Evolutionary conservation across 1,140 invertebrate species (phyloP), one percentile per base, ranked within the genome.

Genomic region (Drosophila ficusphila): DNA sequence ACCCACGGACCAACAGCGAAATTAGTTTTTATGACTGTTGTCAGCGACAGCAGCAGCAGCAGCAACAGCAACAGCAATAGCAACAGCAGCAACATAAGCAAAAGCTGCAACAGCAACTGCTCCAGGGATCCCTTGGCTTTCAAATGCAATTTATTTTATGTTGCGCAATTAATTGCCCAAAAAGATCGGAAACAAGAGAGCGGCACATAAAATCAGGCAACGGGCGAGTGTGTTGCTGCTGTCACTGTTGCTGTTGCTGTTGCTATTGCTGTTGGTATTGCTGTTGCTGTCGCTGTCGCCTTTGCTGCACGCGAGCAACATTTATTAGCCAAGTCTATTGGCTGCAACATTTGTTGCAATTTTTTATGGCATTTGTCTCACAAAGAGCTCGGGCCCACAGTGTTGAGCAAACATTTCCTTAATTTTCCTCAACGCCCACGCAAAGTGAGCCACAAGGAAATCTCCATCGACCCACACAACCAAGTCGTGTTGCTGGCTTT

Each of bases 71-170:
- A 47, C 36, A 67, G 52, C 47, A 36, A 16, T 9, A 49, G 19
- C 25, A 4, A 27, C 41, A 34, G n/a, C 68, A 56, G 25, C 65
- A 36, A 52, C 36, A 65, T n/a, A 9, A 19, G 52, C 47, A 9
- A 19, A 9, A 52, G 29, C 34, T 5, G 31, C 62, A 67, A 36
- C 67, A 49, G 27, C 33, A 41, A 48, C 31, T 49, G 51, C 65
- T 42, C 36, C 27, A 11, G 53, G 53, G 48, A 49, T 49, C 31
- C 52, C 57, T 77, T 71, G 42, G 79, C 71, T 54, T 52, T 77
- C 75, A 58, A 82, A 74, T 83, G 79, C 79, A 85, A 85, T 85
- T 85, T 85, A 85, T 86, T 85, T 77, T 61, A 86, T 86, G 81
- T 85, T 86, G 76, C 81, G 65, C 72, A 86, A 85, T 85, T 85